Evolutionary conservation across 2,113 vertebrate species (phyloP), one percentile per base, ranked within the genome.

Genomic region (Athene cunicularia): DNA sequence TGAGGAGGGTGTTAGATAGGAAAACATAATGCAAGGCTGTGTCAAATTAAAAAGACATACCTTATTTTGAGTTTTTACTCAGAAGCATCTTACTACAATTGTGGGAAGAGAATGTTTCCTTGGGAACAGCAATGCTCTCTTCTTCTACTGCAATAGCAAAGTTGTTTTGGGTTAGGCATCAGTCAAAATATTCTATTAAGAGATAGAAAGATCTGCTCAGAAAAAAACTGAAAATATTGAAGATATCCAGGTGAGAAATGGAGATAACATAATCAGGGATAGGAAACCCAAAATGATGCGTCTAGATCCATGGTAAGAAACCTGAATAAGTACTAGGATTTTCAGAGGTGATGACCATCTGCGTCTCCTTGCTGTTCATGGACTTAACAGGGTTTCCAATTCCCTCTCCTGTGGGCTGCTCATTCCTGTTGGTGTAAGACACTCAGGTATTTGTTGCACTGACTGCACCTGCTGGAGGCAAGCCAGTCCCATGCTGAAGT

Each of bases 181-280:
- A 88, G 64, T 67, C 91, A 93, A 80, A 89, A 95, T 43, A 79
- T 70, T 92, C 81, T 22, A 63, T 74, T 83, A 72, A 95, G 84
- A 87, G 41, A 66, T 79, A 94, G 75, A 93, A 95, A 43, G 73
- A 76, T 63, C 80, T 95, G 43, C 72, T 93, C 70, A 73, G 45
- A 24, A 89, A 94, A 94, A 96, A 96, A 83, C n/a, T 62, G 80
- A 79, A 81, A 95, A 84, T n/a, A 64, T 37, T 55, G 55, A 86
- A 83, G 55, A 73, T n/a, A 62, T 32, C 64, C 92, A 88, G 18
- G 60, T 71, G 49, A 75, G 43, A 93, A 80, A 68, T 6, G 6
- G 22, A 79, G 26, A 52, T 58, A 82, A 59, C 8, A 7, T 4
- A 63, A 88, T 8, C 63, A 67, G 13, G 14, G 28, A 13, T 12